Base-by-base conservation (phyloP, 2,797 vertebrate genomes). In the Dendrocincla tyrannina region DNA sequence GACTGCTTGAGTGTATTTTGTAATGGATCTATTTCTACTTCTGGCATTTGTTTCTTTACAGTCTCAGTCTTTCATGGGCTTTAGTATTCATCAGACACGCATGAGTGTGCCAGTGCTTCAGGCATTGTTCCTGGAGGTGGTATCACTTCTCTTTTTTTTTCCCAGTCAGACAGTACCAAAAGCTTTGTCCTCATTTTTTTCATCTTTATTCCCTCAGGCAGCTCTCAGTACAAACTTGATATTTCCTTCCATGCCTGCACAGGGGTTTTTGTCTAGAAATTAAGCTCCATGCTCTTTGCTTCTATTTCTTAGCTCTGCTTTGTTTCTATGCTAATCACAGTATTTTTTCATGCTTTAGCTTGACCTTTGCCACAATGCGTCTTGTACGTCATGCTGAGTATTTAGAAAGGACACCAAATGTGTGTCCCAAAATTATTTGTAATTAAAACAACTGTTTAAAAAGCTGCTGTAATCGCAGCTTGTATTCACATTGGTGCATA, bases 81-180 rank as follows among this genome's bases (percentile, higher is more conserved):
- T 81, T 18, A 76, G 67, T 62, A 91, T 92, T 95, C 88, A 79
- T 56, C 91, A 90, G 85, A 78, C 66, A 69, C 1, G 2, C 73
- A 41, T 35, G 59, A 87, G 55, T 69, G 39, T 94, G 85, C 83
- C 80, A 86, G 59, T 33, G 80, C 92, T 95, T 95, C 90, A 90
- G 85, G 85, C 90, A 52, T 81, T 86, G 86, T 81, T 94, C 80
- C 83, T 94, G 80, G 88, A 89, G 88, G 66, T 86, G 88, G 41
- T 73, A 89, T 90, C 59, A 42, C 59, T 25, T 91, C 24, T 58
- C 30, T 35, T 39, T 47, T 72, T 72, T 50, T 75, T 69, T 56
- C 28, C 19, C 32, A 35, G 39, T 52, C 76, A 91, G 56, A 84
- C 17, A 77, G 55, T 70, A 93, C 77, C 55, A 78, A 79, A 88